Conservation (phyloP, 2,797 vertebrate species). For the Chiloscyllium punctatum region DNA sequence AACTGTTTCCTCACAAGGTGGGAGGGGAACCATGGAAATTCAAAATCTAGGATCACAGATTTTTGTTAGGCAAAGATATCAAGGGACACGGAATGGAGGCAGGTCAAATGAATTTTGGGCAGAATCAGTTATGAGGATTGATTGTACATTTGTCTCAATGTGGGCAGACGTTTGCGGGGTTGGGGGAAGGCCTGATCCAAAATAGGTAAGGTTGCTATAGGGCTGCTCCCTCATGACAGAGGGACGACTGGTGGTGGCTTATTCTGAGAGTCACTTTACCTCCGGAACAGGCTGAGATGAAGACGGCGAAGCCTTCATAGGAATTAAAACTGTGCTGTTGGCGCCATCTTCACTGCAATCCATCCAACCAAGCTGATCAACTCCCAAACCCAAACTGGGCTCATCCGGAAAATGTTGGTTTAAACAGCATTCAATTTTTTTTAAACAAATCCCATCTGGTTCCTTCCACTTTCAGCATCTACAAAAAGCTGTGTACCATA, state of each 20-base stretch:
- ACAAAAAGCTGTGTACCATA: not conserved
- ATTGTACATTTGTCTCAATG: not conserved
- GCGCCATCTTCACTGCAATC: too few relatives aligned
- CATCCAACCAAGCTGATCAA: too few relatives aligned
- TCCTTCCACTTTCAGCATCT: not conserved
- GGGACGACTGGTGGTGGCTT: too few relatives aligned
- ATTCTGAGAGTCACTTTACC: too few relatives aligned
- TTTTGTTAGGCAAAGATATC: not conserved
- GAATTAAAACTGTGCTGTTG: too few relatives aligned
- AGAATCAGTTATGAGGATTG: not conserved
- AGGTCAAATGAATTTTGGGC: not conserved
- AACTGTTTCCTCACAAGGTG: not conserved
- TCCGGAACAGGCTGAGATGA: too few relatives aligned
- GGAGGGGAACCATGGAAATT: not conserved
- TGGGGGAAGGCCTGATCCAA: too few relatives aligned
- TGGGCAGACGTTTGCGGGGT: not conserved
- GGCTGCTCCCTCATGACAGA: too few relatives aligned
- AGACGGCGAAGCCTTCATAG: too few relatives aligned
- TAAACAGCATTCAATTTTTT: not conserved
- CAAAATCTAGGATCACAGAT: not conserved
- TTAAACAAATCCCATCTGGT: not conserved
- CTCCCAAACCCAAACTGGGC: not conserved
- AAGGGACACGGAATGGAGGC: not conserved
- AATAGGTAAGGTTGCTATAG: too few relatives aligned
- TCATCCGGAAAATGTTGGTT: not conserved